These are phyloP conservation scores for Congeria kusceri DNA, from an alignment of 2,888 invertebrate species.

Conservation along the genomic window DNA sequence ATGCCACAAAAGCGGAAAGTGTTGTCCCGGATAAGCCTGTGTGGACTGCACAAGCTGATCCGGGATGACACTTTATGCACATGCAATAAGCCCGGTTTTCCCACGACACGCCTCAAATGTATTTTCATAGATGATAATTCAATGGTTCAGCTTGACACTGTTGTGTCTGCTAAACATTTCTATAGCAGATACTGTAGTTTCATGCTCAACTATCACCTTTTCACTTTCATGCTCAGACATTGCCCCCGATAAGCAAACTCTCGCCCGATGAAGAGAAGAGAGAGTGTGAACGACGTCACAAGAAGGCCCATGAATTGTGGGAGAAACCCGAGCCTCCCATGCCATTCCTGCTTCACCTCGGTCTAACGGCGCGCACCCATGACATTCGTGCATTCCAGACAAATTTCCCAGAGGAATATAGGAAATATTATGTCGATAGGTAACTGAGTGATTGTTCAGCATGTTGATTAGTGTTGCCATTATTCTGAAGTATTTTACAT, in stretches of 20 bases:
- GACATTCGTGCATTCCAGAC: slow-evolving; percentile 82
- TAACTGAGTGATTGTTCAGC: slow-evolving; percentile 32
- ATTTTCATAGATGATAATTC: too few species aligned
- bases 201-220: neutral
- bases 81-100: too few species aligned
- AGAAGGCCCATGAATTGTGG: slow-evolving; percentile 77
- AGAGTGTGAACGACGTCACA: slow-evolving; percentile 54
- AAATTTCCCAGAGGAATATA: slow-evolving; percentile 83
- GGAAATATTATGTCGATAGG: slow-evolving; percentile 82
- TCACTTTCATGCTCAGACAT: slow-evolving; percentile 79
- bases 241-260: slow-evolving; percentile 82
- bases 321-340: slow-evolving; percentile 79
- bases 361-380: slow-evolving; percentile 84
- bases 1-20: too few species aligned
- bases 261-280: slow-evolving; percentile 77
- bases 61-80: too few species aligned
- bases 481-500: too few species aligned
- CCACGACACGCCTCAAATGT: too few species aligned
- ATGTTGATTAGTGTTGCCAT: too few species aligned
- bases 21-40: too few species aligned
- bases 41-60: too few species aligned
- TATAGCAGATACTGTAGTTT: too few species aligned
- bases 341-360: slow-evolving; percentile 84
- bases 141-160: too few species aligned
- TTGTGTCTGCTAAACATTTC: too few species aligned